Evolutionary conservation across 2,797 vertebrate genomes (phyloP), one percentile per base, ranked within the genome.

Genomic region (Sparidentex hasta): DNA sequence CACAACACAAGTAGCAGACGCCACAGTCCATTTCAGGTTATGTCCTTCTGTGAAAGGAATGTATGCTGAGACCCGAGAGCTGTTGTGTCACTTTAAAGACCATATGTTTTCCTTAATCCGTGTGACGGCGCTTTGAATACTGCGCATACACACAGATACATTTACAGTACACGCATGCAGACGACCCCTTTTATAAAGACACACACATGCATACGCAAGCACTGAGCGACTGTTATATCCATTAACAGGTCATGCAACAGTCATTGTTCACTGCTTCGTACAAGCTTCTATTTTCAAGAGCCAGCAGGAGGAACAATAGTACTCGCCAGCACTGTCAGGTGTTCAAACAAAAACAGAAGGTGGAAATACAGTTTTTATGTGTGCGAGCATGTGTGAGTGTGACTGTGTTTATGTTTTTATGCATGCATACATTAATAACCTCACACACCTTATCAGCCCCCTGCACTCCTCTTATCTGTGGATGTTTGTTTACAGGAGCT

Each of bases 251-350:
- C 95, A 95, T 92, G 92, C 89, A 94, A 91, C 92, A 95, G 94
- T 95, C 94, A 96, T 94, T 95, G 95, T 95, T 95, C 94, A 95
- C 94, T 93, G 91, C 94, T 95, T 94, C 92, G 88, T 91, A 94
- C 93, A 90, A 85, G 90, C 80, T 89, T 89, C 90, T 95, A 90
- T 94, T 94, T 95, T 91, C 89, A 92, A 94, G 82, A 87, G 87
- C 80, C 90, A 85, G 67, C 54, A 72, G 65, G 74, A 89, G 82
- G 57, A 95, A 95, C 94, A 94, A 94, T 92, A 74, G 84, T 44
- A 20, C 55, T 84, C 29, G 56, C 65, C 62, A 51, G 80, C 72
- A 76, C 76, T 70, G 84, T 93, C 90, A 93, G 89, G 89, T 94
- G 91, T 91, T 77, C 73, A 73, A 89, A 71, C 76, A 80, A 93